A percentile compares a stretch with the other conserved stretches of the same genome.
phyloP scores from a whole-genome alignment of 2,797 vertebrate genomes.

The Melanotaenia nigrans region DNA sequence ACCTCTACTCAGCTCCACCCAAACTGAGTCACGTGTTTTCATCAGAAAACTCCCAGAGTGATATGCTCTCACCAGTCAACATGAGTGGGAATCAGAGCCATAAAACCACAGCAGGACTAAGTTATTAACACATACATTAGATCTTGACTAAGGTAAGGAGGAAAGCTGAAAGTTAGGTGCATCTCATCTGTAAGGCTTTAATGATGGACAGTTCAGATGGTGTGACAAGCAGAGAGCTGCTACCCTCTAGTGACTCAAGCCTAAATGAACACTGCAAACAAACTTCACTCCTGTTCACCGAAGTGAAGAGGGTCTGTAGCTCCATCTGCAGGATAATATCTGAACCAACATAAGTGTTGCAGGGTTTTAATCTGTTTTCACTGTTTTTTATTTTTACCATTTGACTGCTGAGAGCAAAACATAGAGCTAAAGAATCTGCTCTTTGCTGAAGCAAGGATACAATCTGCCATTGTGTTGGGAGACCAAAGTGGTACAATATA shows the following conservation, averaged over 20 bases:
- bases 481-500: slow-evolving; percentile 8
- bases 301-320: slow-evolving; percentile 24
- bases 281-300: background rate
- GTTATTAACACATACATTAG: background rate
- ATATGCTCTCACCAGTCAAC: background rate
- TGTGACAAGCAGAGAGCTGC: slow-evolving; percentile 38
- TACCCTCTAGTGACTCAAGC: slow-evolving; percentile 66
- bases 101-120: background rate
- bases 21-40: slow-evolving; percentile 18
- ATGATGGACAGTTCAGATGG: background rate
- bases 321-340: slow-evolving; percentile 57
- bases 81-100: background rate
- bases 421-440: background rate
- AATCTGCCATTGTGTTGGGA: slow-evolving; percentile 3
- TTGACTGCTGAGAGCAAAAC: background rate
- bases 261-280: slow-evolving; percentile 1
- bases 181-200: slow-evolving; percentile 2
- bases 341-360: slow-evolving; percentile 7
- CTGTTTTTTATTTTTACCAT: background rate
- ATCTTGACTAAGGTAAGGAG: background rate
- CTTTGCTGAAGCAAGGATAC: slow-evolving; percentile 16
- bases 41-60: slow-evolving; percentile 10
- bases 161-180: slow-evolving; percentile 27
- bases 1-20: slow-evolving; percentile 42
- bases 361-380: background rate